Evolutionary conservation across 2,113 vertebrate genomes (phyloP).

Genomic region (Salvelinus alpinus): DNA sequence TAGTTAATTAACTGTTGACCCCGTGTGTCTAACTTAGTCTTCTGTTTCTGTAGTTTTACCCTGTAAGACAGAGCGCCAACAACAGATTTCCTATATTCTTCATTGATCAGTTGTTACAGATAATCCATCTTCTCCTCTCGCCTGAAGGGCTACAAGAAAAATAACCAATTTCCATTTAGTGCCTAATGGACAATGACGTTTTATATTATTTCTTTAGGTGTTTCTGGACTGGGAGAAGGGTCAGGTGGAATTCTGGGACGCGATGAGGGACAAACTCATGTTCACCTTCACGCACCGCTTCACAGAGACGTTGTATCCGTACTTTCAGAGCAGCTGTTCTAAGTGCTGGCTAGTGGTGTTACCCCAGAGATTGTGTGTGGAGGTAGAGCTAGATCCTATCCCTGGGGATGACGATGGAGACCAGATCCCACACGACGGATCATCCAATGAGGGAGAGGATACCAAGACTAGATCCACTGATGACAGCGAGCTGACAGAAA

Average conservation of each 20-base stretch:
- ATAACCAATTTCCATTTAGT: too few relatives aligned
- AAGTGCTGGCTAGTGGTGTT: constrained; percentile 23
- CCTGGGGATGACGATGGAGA: background rate
- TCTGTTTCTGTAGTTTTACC: too few relatives aligned
- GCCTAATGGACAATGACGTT: too few relatives aligned
- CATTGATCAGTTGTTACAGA: too few relatives aligned
- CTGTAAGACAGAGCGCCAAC: too few relatives aligned
- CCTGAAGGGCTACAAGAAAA: too few relatives aligned
- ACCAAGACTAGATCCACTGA: background rate
- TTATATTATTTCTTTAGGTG: background rate
- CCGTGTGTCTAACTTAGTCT: too few relatives aligned
- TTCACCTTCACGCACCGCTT: constrained; percentile 39
- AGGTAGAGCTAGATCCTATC: background rate
- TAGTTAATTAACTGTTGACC: too few relatives aligned
- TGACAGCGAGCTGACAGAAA: background rate
- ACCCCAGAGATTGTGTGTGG: constrained; percentile 24
- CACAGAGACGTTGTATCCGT: constrained; percentile 32
- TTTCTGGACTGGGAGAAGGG: constrained; percentile 32
- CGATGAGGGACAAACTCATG: constrained; percentile 14
- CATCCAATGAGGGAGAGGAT: background rate
- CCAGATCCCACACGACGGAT: background rate
- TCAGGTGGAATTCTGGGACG: constrained; percentile 27
- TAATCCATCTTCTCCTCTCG: too few relatives aligned
- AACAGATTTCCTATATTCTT: too few relatives aligned
- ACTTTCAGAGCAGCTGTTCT: constrained; percentile 29